Percentiles rank a stretch among this genome's conserved stretches.
phyloP scores from a whole-genome alignment of 37 sponge, comb jelly and placozoan species.

The Eunapius fragilis region DNA sequence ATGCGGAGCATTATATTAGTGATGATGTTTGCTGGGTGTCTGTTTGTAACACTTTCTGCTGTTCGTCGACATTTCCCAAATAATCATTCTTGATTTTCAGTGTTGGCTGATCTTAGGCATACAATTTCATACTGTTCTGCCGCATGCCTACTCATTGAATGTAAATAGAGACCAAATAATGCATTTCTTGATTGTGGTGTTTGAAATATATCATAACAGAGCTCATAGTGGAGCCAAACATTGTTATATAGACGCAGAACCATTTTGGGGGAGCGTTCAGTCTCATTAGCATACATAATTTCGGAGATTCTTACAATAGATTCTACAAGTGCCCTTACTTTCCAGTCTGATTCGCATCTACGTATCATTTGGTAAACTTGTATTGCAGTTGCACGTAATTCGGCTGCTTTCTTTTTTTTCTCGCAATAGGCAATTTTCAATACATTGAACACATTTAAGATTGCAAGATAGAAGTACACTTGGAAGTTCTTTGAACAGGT shows the following conservation, averaged over 20 bases:
- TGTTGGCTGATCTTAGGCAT: conserved; percentile 16
- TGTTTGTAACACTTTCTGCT: conserved; percentile 9
- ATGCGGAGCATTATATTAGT: conserved; percentile 7
- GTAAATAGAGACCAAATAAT: conserved; percentile 8
- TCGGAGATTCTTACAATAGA: not conserved
- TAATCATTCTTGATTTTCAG: conserved; percentile 25
- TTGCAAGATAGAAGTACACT: too few relatives aligned
- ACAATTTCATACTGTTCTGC: conserved; percentile 18
- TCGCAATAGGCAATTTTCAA: too few relatives aligned
- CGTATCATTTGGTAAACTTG: too few relatives aligned
- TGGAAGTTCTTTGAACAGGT: too few relatives aligned
- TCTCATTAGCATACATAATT: too few relatives aligned
- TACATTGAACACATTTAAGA: too few relatives aligned
- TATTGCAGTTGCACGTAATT: too few relatives aligned
- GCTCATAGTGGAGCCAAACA: conserved; percentile 25
- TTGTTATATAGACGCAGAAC: conserved; percentile 7
- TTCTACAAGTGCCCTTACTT: not conserved
- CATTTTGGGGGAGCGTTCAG: too few relatives aligned
- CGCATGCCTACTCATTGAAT: conserved; percentile 4
- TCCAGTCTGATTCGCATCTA: not conserved
- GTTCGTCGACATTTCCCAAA: conserved; percentile 2
- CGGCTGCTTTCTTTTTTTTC: too few relatives aligned
- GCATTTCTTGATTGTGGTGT: not conserved
- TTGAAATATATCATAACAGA: conserved; percentile 4
- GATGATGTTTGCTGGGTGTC: conserved; percentile 12